phyloP scores from a whole-genome alignment of 2,888 invertebrate species.

The Bhutanitis thaidina region DNA sequence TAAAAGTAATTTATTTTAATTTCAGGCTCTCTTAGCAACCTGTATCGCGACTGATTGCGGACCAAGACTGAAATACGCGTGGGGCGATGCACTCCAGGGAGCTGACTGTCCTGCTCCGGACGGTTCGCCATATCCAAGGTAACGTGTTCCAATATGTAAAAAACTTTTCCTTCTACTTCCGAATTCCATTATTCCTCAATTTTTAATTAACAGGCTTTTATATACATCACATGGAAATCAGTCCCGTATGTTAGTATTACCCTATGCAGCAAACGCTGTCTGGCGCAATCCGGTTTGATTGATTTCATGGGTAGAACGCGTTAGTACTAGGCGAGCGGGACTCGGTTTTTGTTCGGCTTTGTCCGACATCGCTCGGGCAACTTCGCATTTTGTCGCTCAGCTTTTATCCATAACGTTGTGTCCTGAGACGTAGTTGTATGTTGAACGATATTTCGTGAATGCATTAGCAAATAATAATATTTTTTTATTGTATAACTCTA shows the following conservation, averaged over 20 bases:
- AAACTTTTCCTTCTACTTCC: too few species aligned
- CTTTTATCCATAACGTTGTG: not conserved
- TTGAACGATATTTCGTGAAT: not conserved
- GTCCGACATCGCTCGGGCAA: constrained; percentile 33
- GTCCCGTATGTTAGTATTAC: too few species aligned
- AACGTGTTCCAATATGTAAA: constrained; percentile 23
- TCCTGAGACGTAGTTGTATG: not conserved
- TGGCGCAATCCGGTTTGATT: not conserved
- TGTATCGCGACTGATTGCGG: constrained; percentile 65
- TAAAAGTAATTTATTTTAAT: constrained; percentile 1
- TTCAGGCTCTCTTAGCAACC: constrained; percentile 57
- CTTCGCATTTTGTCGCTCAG: not conserved
- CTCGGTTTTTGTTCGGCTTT: constrained; percentile 33
- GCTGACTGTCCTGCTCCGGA: constrained; percentile 91
- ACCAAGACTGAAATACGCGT: constrained; percentile 88
- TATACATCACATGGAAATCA: too few species aligned
- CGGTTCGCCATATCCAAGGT: constrained; percentile 91
- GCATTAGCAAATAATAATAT: not conserved
- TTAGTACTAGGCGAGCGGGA: constrained; percentile 24
- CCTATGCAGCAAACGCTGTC: not conserved
- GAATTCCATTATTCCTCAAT: too few species aligned
- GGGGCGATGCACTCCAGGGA: constrained; percentile 92
- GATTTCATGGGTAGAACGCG: constrained; percentile 24
- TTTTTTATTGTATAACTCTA: too few species aligned
- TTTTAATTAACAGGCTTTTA: too few species aligned